These are phyloP conservation scores for Drosophila niveifrons DNA, from an alignment of 2,888 invertebrate species.

Conservation along the genomic window DNA sequence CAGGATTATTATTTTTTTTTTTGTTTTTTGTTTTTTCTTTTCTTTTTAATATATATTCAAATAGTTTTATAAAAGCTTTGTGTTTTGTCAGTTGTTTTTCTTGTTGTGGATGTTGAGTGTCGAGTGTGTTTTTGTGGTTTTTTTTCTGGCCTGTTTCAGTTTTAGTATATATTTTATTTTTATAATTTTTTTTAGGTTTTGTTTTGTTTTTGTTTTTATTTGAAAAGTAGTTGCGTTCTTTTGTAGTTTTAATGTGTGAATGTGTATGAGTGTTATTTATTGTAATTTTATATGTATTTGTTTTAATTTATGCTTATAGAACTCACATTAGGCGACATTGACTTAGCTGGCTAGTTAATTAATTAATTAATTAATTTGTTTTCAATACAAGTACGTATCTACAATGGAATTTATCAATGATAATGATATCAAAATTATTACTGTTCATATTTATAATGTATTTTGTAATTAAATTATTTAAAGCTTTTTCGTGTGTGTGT, in stretches of 20 bases:
- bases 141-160: slow-evolving; percentile 56
- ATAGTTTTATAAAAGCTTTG: slow-evolving; percentile 81
- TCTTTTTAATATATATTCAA: slow-evolving; percentile 63
- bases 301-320: slow-evolving; percentile 67
- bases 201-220: slow-evolving; percentile 33
- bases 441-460: slow-evolving; percentile 54
- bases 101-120: slow-evolving; percentile 46
- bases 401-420: slow-evolving; percentile 75
- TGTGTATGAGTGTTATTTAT: slow-evolving; percentile 38
- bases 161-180: slow-evolving; percentile 22
- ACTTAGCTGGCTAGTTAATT: slow-evolving; percentile 70
- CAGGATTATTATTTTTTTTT: slow-evolving; percentile 80
- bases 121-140: slow-evolving; percentile 40
- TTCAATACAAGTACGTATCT: slow-evolving; percentile 74
- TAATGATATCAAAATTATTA: slow-evolving; percentile 75
- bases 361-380: slow-evolving; percentile 52
- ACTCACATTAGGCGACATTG: slow-evolving; percentile 82
- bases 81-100: slow-evolving; percentile 44
- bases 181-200: slow-evolving; percentile 25
- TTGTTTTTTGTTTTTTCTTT: slow-evolving; percentile 40
- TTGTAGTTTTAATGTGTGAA: slow-evolving; percentile 52
- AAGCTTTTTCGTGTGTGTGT: slow-evolving; percentile 71
- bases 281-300: slow-evolving; percentile 29
- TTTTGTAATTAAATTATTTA: slow-evolving; percentile 82
- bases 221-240: slow-evolving; percentile 59